phyloP scores from a whole-genome alignment of 2,888 invertebrate species.

The Cacoxenus indagator region DNA sequence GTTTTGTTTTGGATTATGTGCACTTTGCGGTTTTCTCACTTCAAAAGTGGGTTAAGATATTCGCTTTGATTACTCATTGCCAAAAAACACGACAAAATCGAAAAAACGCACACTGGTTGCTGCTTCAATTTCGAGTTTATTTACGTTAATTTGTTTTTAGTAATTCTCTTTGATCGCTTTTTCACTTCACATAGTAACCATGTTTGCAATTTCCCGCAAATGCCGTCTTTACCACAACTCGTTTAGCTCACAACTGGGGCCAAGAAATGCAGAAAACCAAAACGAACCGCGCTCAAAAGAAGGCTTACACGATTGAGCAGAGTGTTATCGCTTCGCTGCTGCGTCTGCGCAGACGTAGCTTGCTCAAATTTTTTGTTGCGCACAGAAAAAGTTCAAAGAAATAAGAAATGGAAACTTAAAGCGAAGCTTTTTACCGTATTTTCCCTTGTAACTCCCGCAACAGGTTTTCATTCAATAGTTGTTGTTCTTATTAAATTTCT shows the following conservation, averaged over 20 bases:
- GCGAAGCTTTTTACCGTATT: slow-evolving; percentile 40
- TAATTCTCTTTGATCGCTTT: slow-evolving; percentile 35
- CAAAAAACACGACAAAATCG: slow-evolving; percentile 35
- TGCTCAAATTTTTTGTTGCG: slow-evolving; percentile 1
- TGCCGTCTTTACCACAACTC: slow-evolving; percentile 60
- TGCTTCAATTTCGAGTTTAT: slow-evolving; percentile 37
- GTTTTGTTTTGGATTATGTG: slow-evolving; percentile 32
- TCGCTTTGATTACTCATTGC: slow-evolving; percentile 41
- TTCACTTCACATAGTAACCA: slow-evolving; percentile 49
- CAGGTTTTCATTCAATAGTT: slow-evolving; percentile 10
- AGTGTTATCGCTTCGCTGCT: neutral
- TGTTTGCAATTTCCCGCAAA: slow-evolving; percentile 50
- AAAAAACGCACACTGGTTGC: slow-evolving; percentile 39
- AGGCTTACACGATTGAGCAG: neutral
- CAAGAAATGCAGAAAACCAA: slow-evolving; percentile 30
- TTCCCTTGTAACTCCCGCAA: slow-evolving; percentile 14
- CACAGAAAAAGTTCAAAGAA: slow-evolving; percentile 27
- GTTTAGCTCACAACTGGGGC: slow-evolving; percentile 51
- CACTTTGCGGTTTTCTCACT: slow-evolving; percentile 51
- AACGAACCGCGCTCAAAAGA: slow-evolving; percentile 34
- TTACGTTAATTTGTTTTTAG: slow-evolving; percentile 39
- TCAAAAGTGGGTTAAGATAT: slow-evolving; percentile 59
- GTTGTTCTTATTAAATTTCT: neutral
- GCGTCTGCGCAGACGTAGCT: slow-evolving; percentile 3
- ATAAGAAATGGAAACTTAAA: slow-evolving; percentile 21